Percentiles rank a stretch among this genome's conserved stretches.
Conservation (phyloP, 1,140 invertebrate species). For the Brachystomella parvula region DNA sequence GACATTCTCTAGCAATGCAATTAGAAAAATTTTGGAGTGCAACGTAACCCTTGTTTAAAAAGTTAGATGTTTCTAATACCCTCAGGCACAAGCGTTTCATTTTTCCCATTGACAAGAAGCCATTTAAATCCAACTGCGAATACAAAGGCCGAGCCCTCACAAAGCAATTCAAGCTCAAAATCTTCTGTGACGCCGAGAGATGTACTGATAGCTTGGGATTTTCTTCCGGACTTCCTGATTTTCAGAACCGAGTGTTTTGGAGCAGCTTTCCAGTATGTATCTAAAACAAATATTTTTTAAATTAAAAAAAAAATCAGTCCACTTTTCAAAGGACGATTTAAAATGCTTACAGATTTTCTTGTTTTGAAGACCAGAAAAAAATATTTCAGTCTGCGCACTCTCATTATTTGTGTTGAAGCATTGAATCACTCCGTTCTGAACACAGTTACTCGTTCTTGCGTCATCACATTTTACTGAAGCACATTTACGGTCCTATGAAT, state of each 20-base stretch:
- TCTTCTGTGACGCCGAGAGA: neutral
- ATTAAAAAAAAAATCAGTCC: no score
- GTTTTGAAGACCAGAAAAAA: constrained; percentile 14
- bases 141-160: constrained; percentile 24
- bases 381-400: constrained; percentile 11
- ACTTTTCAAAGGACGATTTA: no score
- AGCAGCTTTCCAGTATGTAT: constrained; percentile 4
- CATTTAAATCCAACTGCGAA: constrained; percentile 26
- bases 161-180: neutral
- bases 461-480: neutral
- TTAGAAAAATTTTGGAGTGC: neutral
- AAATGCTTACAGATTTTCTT: constrained; percentile 6
- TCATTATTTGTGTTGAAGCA: constrained; percentile 20
- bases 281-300: neutral
- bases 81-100: neutral
- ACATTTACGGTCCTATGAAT: constrained; percentile 1
- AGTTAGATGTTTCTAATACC: neutral
- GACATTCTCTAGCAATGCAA: constrained; percentile 6
- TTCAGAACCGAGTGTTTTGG: neutral
- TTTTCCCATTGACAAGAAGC: constrained; percentile 9
- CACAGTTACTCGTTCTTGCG: neutral
- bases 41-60: neutral
- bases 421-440: constrained; percentile 18
- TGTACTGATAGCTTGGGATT: neutral
- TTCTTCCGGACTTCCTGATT: neutral